These are phyloP conservation scores for Melanostigma gelatinosum DNA, from an alignment of 2,113 vertebrate genomes.

Conservation along the genomic window DNA sequence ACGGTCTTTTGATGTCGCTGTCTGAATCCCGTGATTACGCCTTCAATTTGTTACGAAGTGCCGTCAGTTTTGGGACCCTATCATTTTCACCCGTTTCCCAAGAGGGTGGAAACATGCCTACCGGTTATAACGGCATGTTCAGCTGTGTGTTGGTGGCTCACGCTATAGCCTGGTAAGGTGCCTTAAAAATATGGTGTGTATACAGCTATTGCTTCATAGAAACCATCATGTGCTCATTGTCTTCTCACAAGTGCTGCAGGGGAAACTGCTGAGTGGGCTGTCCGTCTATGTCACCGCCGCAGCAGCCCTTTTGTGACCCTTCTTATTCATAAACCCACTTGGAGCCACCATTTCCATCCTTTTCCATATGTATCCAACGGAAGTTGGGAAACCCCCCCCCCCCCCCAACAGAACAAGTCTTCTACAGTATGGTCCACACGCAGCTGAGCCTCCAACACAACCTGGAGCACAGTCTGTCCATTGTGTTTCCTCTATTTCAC, in stretches of 20 bases:
- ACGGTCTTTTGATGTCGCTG: constrained; percentile 44
- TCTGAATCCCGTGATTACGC: constrained; percentile 47
- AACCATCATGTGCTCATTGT: constrained; percentile 43
- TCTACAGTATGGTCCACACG: constrained; percentile 51
- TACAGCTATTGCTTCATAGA: constrained; percentile 26
- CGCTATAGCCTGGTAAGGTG: constrained; percentile 36
- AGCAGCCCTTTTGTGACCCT: constrained; percentile 68
- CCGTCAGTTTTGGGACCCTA: constrained; percentile 35
- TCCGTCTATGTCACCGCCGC: constrained; percentile 61
- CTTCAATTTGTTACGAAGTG: constrained; percentile 37
- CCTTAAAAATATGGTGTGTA: constrained; percentile 36
- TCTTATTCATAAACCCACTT: constrained; percentile 72
- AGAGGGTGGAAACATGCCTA: constrained; percentile 17
- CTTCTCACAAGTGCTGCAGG: constrained; percentile 35
- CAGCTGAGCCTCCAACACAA: constrained; percentile 62
- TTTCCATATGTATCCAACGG: constrained; percentile 77
- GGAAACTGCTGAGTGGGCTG: constrained; percentile 67
- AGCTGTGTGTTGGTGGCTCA: constrained; percentile 33
- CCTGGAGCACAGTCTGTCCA: constrained; percentile 64
- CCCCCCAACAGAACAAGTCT: constrained; percentile 56
- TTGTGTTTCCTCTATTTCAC: constrained; percentile 70
- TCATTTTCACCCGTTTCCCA: constrained; percentile 55
- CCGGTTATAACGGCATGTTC: constrained; percentile 31
- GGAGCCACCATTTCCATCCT: constrained; percentile 65
- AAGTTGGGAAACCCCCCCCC: constrained; percentile 37